Conservation (phyloP, 2,113 vertebrate species). For the Scopus umbretta region DNA sequence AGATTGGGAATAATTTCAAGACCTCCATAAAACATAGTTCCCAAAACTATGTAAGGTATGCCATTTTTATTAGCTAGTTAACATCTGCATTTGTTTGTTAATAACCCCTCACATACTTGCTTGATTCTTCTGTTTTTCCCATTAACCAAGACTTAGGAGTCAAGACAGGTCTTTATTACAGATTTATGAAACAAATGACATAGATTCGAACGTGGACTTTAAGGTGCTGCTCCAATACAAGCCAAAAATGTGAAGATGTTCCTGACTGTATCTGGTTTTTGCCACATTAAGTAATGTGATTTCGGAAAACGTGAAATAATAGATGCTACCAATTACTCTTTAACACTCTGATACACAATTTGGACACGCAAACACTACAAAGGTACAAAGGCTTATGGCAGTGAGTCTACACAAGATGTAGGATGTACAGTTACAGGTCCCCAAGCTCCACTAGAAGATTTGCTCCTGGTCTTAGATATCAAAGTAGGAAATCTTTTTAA, state of each 20-base stretch:
- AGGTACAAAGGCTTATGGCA: background rate
- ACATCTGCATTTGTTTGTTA: background rate
- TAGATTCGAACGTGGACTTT: background rate
- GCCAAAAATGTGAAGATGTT: background rate
- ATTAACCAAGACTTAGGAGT: background rate
- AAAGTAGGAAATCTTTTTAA: background rate
- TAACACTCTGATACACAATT: background rate
- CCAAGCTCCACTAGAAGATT: background rate
- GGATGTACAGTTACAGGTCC: background rate
- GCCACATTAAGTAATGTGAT: background rate
- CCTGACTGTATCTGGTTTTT: background rate
- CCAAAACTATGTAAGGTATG: background rate
- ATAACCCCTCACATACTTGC: background rate
- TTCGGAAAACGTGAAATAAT: background rate
- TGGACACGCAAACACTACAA: background rate
- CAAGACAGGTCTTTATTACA: background rate
- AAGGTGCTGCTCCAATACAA: background rate
- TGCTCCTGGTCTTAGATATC: background rate
- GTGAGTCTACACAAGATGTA: background rate
- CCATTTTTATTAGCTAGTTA: background rate
- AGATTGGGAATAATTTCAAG: background rate
- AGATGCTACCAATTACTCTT: background rate
- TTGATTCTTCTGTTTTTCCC: background rate
- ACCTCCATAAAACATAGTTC: background rate
- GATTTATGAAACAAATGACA: fast-evolving